Percentiles rank a stretch among this genome's conserved stretches.
Evolutionary conservation across 2,888 invertebrate genomes (phyloP).

Genomic region (Parthenolecanium corni): DNA sequence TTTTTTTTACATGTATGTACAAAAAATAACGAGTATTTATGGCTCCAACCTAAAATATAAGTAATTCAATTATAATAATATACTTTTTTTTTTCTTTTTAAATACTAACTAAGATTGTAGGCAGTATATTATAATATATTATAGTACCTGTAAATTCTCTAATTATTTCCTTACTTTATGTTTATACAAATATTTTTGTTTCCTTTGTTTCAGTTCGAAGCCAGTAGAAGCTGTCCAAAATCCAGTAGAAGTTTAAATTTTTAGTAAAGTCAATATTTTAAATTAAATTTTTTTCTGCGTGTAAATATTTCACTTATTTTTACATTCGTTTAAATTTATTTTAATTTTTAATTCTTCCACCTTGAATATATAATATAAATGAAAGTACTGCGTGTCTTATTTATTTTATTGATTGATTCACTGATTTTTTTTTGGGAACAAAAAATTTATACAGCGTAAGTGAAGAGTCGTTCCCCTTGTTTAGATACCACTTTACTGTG

Average conservation of each 20-base stretch:
- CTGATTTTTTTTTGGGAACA: too few relatives aligned
- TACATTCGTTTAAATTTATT: conserved; percentile 21
- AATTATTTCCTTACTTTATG: not conserved
- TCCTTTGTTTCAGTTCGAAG: conserved; percentile 13
- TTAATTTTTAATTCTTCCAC: conserved; percentile 19
- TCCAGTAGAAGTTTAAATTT: conserved; percentile 20
- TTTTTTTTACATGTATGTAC: too few relatives aligned
- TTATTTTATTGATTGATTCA: not conserved
- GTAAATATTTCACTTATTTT: conserved; percentile 25
- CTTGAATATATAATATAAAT: conserved; percentile 17
- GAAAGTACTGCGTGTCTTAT: conserved; percentile 9
- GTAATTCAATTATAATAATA: too few relatives aligned
- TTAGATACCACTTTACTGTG: too few relatives aligned
- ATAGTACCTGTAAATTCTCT: too few relatives aligned
- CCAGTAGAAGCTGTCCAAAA: conserved; percentile 25
- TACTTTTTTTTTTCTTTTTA: too few relatives aligned
- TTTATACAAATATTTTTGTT: not conserved
- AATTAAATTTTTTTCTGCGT: conserved; percentile 4
- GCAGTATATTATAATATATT: too few relatives aligned
- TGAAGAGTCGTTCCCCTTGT: too few relatives aligned
- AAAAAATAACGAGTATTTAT: too few relatives aligned
- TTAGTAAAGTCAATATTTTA: conserved; percentile 6
- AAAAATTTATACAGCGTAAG: too few relatives aligned
- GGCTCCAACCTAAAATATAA: too few relatives aligned
- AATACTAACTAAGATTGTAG: too few relatives aligned